Percentiles rank a stretch among this genome's conserved stretches.
phyloP scores from a whole-genome alignment of 1,140 invertebrate species.

The Piezodorus guildinii region DNA sequence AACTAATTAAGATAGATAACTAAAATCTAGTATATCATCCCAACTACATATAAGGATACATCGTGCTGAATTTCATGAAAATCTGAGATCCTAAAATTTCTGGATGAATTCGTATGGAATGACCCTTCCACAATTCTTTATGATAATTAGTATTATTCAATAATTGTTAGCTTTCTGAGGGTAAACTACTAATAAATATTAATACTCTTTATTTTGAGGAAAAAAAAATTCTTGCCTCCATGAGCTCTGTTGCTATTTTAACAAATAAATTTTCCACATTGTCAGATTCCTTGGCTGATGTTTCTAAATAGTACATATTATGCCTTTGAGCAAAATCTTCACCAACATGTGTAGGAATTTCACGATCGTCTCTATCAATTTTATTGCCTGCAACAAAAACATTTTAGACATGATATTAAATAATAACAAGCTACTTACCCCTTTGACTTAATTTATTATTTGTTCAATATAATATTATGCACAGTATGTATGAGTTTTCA shows the following conservation, averaged over 20 bases:
- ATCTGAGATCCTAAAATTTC: no score
- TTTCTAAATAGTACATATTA: conserved; percentile 96
- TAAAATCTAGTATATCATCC: no score
- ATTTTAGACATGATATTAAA: neutral
- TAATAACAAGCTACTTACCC: neutral
- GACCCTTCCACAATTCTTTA: no score
- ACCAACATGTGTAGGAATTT: conserved; percentile 88
- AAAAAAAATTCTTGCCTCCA: conserved; percentile 68
- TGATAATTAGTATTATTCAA: no score
- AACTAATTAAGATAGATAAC: no score
- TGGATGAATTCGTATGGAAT: no score
- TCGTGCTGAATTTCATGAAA: no score
- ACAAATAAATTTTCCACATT: conserved; percentile 95
- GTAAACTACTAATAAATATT: no score
- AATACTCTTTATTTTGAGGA: no score
- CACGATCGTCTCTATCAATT: conserved; percentile 86
- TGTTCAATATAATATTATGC: neutral
- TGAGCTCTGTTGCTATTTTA: conserved; percentile 86
- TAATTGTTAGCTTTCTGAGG: no score
- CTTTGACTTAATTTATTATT: neutral
- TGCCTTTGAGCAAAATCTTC: conserved; percentile 90
- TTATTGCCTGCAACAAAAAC: conserved; percentile 65
- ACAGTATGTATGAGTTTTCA: no score
- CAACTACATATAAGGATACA: no score
- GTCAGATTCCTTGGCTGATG: conserved; percentile 93